Base-by-base conservation (phyloP, 2,113 vertebrate genomes). In the Baryphthengus martii region DNA sequence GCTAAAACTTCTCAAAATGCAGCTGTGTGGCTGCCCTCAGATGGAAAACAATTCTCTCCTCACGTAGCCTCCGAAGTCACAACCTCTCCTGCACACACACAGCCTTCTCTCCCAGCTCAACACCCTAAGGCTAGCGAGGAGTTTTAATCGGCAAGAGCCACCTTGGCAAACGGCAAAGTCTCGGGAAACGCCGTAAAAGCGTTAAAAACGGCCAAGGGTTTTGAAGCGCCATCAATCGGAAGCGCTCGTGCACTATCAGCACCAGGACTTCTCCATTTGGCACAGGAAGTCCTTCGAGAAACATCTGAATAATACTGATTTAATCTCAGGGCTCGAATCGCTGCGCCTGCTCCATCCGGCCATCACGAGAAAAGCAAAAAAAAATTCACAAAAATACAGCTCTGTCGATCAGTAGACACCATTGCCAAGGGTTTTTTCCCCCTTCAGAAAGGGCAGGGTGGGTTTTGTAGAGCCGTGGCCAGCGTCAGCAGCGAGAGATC, bases 251-350 rank as follows among this genome's bases (percentile, higher is more conserved):
- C 59, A 25, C 78, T 50, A 15, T 2, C 37, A 89, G 78, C 88
- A 91, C 45, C 3, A 56, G 71, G 81, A 63, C 65, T 17, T 70
- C 72, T 74, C 75, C 47, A 47, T 42, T 66, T 80, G 71, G 81
- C 90, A 90, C 76, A 37, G 82, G 78, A 95, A 95, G 59, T 47
- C 92, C 85, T 94, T 52, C 11, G 37, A 90, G 72, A 94, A 85
- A 77, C 71, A n/a, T 11, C 76, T 24, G 35, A 63, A 77, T 37
- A 90, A 83, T 3, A 67, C 68, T 81, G 68, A 81, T 87, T 88
- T 81, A 29, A 96, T 83, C 90, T 88, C 59, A 1, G 11, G 31
- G 62, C 67, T 85, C 47, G 39, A 17, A 56, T n/a, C 82, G 80
- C 89, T 91, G 91, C 53, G 79, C 90, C 84, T 75, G 92, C 90